Evolutionary conservation across 1,140 invertebrate species (phyloP).

Genomic region (Scaptomyza montana): DNA sequence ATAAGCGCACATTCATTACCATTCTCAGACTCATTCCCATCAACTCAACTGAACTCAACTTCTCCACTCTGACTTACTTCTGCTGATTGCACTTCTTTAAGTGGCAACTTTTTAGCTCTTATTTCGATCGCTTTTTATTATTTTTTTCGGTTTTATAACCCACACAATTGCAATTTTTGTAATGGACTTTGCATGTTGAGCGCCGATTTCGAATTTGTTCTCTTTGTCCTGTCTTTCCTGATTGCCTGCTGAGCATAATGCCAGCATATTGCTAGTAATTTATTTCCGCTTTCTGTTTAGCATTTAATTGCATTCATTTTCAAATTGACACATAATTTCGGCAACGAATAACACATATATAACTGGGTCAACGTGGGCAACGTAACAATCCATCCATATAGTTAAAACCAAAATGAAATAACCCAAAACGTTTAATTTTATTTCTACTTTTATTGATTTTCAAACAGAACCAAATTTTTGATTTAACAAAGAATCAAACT

Average conservation of each 20-base stretch:
- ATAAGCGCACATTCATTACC: slow-evolving; percentile 30
- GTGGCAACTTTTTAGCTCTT: slow-evolving; percentile 61
- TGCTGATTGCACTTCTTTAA: slow-evolving; percentile 77
- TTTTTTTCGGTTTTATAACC: slow-evolving; percentile 28
- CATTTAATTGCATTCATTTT: slow-evolving; percentile 50
- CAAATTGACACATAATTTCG: slow-evolving; percentile 52
- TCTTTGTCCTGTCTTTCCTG: slow-evolving; percentile 14
- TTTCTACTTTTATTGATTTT: no score
- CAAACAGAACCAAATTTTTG: no score
- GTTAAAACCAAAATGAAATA: no score
- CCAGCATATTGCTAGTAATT: slow-evolving; percentile 59
- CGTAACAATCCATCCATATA: neutral
- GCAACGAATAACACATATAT: neutral
- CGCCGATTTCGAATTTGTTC: slow-evolving; percentile 39
- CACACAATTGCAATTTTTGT: slow-evolving; percentile 66
- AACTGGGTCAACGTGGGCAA: neutral
- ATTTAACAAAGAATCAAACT: no score
- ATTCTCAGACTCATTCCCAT: slow-evolving; percentile 6
- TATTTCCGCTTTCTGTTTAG: slow-evolving; percentile 61
- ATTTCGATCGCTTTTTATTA: slow-evolving; percentile 2
- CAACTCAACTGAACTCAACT: slow-evolving; percentile 26
- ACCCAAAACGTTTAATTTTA: no score
- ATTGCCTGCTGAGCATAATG: slow-evolving; percentile 54
- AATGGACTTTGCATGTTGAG: slow-evolving; percentile 78
- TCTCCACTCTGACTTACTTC: slow-evolving; percentile 67